Conservation (phyloP, 2,113 vertebrate species). For the Hepsetus odoe region DNA sequence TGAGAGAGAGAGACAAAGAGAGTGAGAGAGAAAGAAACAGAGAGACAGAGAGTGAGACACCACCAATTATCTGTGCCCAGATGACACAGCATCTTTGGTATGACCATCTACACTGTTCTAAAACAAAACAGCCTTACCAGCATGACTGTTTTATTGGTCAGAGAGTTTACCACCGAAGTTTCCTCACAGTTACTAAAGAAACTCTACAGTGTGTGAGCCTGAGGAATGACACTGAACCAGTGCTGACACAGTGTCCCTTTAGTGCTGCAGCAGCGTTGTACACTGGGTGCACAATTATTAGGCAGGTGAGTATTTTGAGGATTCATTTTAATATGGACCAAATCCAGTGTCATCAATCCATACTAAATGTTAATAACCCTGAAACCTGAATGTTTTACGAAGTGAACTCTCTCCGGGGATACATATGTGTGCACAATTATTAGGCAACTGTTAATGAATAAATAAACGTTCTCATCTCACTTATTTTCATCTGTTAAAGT, state of each 20-base stretch:
- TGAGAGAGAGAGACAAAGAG: neutral
- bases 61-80: neutral
- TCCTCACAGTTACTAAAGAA: neutral
- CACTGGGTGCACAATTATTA: no score
- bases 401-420: no score
- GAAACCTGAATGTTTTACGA: no score
- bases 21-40: neutral
- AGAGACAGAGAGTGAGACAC: neutral
- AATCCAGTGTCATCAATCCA: no score
- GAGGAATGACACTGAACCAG: neutral
- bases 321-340: no score
- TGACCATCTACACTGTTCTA: neutral
- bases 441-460: no score
- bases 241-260: neutral
- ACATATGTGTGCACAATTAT: no score
- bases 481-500: no score
- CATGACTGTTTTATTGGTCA: neutral
- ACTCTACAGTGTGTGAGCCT: neutral
- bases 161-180: neutral
- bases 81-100: neutral
- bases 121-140: neutral
- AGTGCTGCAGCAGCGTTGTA: neutral
- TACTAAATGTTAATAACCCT: no score
- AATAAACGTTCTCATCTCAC: no score
- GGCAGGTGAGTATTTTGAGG: no score